These are phyloP conservation scores for Antrozous pallidus DNA, from an alignment of 2,797 vertebrate genomes.

Conservation along the genomic window DNA sequence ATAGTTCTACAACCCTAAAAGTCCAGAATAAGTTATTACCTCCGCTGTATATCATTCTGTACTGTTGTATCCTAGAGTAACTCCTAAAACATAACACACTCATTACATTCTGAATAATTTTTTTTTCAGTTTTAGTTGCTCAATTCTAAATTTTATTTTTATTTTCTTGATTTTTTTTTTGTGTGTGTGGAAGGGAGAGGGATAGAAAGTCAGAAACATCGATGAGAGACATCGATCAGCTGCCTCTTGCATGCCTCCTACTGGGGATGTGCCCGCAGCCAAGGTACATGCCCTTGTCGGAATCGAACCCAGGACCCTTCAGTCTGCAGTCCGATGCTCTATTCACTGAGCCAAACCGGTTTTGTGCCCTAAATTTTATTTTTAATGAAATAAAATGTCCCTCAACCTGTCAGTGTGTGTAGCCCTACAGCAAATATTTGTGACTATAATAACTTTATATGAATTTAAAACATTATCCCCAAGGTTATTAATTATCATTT, in stretches of 20 bases:
- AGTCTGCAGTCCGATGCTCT: too few relatives aligned
- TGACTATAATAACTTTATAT: slow-evolving; percentile 22
- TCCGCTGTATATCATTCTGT: background rate
- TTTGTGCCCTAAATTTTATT: background rate
- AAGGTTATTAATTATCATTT: slow-evolving; percentile 47
- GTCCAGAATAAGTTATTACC: background rate
- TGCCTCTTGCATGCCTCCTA: too few relatives aligned
- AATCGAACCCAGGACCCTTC: too few relatives aligned
- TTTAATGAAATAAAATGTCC: background rate
- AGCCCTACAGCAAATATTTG: background rate
- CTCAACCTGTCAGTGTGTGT: background rate
- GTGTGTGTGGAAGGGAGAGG: too few relatives aligned
- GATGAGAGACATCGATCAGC: too few relatives aligned
- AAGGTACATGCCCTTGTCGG: too few relatives aligned
- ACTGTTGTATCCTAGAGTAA: background rate
- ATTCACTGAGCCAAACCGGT: too few relatives aligned
- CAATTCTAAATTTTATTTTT: background rate
- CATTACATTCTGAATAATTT: background rate
- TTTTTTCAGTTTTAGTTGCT: background rate
- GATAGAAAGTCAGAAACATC: too few relatives aligned
- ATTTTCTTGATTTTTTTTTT: too few relatives aligned
- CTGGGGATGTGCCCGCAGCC: too few relatives aligned
- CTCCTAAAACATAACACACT: background rate
- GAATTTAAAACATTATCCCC: slow-evolving; percentile 15
- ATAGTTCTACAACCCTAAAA: background rate